These are phyloP conservation scores for Gryllus bimaculatus DNA, from an alignment of 1,140 invertebrate species.

Conservation along the genomic window DNA sequence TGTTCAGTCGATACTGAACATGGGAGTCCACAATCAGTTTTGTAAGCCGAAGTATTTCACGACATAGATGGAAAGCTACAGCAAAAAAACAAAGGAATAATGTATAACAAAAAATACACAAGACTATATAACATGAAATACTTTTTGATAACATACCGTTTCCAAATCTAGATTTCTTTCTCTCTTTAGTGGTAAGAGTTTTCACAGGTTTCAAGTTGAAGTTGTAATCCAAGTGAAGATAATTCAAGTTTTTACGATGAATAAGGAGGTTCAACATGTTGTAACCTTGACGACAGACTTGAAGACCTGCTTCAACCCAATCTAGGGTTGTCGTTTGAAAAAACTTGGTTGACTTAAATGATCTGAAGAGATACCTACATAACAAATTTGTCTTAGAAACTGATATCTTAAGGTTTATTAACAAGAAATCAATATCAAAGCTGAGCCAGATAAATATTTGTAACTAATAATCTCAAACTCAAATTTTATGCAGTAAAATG, in stretches of 20 bases:
- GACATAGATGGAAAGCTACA: slow-evolving; percentile 93
- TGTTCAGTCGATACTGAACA: slow-evolving; percentile 97
- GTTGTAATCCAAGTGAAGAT: slow-evolving; percentile 99
- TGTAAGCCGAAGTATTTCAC: slow-evolving; percentile 94
- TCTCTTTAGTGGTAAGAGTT: slow-evolving; percentile 96
- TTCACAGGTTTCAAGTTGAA: slow-evolving; percentile 99
- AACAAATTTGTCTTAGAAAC: neutral
- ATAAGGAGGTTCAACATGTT: slow-evolving; percentile 99
- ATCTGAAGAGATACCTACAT: slow-evolving; percentile 81
- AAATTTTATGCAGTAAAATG: too few relatives aligned
- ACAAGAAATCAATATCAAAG: too few relatives aligned
- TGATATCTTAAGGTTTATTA: too few relatives aligned
- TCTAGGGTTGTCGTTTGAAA: slow-evolving; percentile 99
- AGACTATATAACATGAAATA: neutral
- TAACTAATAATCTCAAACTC: too few relatives aligned
- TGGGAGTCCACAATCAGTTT: slow-evolving; percentile 98
- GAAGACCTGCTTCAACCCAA: slow-evolving; percentile 97
- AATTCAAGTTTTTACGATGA: slow-evolving; percentile 98
- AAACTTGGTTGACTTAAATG: slow-evolving; percentile 99
- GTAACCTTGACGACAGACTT: slow-evolving; percentile 98
- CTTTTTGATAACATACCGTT: slow-evolving; percentile 59
- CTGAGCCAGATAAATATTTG: too few relatives aligned
- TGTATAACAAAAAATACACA: too few relatives aligned
- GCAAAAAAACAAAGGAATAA: slow-evolving; percentile 24
- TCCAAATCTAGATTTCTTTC: slow-evolving; percentile 98